phyloP scores from a whole-genome alignment of 2,888 invertebrate species.

The Trachelus iudaicus region DNA sequence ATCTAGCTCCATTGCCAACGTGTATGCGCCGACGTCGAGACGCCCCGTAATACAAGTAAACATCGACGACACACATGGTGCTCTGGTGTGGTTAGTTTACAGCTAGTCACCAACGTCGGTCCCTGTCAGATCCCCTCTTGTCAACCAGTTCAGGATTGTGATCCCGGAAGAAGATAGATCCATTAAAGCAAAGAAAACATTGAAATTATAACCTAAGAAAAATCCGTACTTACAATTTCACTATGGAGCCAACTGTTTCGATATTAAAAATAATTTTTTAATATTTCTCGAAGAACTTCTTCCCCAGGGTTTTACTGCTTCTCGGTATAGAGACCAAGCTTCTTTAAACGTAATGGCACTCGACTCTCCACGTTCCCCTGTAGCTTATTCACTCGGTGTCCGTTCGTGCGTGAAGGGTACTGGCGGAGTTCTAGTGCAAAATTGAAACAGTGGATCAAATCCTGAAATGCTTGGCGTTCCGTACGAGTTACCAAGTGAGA shows the following conservation, averaged over 20 bases:
- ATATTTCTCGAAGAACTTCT: neutral
- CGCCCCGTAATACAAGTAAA: neutral
- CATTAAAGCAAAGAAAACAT: neutral
- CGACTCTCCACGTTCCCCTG: neutral
- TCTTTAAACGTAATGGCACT: neutral
- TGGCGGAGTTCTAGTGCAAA: neutral
- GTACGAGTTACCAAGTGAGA: neutral
- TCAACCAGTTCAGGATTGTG: conserved; percentile 35
- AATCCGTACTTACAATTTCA: neutral
- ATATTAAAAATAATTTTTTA: neutral
- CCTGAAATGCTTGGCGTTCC: neutral
- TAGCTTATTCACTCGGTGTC: neutral
- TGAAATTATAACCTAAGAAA: neutral
- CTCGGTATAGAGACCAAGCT: neutral
- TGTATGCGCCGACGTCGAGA: conserved; percentile 1
- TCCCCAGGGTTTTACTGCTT: neutral
- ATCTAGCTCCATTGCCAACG: conserved; percentile 28
- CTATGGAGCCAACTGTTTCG: neutral
- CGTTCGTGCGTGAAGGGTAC: neutral
- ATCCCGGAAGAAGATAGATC: conserved; percentile 34
- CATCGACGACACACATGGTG: neutral
- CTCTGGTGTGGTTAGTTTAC: conserved; percentile 55
- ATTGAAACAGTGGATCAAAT: conserved; percentile 3
- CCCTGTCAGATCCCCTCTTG: conserved; percentile 23
- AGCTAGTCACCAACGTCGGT: conserved; percentile 39